These are phyloP conservation scores for Cistogaster globosa DNA, from an alignment of 2,888 invertebrate genomes.

Conservation along the genomic window DNA sequence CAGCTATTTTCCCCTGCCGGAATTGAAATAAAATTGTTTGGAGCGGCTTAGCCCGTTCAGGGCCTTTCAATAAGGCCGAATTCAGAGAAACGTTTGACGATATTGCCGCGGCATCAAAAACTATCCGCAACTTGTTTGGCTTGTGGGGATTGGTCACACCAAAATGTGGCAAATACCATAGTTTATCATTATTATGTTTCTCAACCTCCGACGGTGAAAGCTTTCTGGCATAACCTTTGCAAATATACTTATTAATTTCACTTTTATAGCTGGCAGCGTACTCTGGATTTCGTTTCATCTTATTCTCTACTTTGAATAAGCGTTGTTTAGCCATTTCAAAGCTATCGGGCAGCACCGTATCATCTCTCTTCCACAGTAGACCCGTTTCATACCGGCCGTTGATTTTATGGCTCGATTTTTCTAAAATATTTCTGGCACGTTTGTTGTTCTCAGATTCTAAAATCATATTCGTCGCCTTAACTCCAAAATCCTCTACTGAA, in stretches of 20 bases:
- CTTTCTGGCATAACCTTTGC: constrained; percentile 55
- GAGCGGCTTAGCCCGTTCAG: constrained; percentile 75
- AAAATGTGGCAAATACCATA: constrained; percentile 66
- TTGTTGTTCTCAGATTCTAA: constrained; percentile 51
- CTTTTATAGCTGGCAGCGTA: constrained; percentile 57
- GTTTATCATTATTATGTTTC: background rate
- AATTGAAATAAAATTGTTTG: constrained; percentile 75
- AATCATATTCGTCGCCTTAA: background rate
- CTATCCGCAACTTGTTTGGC: constrained; percentile 74
- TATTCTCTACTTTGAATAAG: constrained; percentile 52
- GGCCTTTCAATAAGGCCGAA: constrained; percentile 73
- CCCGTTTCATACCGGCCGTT: constrained; percentile 55
- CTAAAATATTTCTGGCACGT: background rate
- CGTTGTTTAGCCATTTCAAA: constrained; percentile 65
- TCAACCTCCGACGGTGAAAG: constrained; percentile 13
- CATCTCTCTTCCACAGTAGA: constrained; percentile 65
- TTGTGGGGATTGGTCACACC: constrained; percentile 68
- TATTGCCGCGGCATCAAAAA: constrained; percentile 77
- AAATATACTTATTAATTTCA: constrained; percentile 63
- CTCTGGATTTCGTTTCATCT: constrained; percentile 50
- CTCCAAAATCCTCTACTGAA: constrained; percentile 54
- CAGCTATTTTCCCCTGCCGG: constrained; percentile 73
- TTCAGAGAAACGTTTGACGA: constrained; percentile 73
- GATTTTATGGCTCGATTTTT: constrained; percentile 35
- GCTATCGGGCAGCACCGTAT: constrained; percentile 50